Evolutionary conservation across 2,888 invertebrate species (phyloP).

Genomic region (Apodemia duryi): DNA sequence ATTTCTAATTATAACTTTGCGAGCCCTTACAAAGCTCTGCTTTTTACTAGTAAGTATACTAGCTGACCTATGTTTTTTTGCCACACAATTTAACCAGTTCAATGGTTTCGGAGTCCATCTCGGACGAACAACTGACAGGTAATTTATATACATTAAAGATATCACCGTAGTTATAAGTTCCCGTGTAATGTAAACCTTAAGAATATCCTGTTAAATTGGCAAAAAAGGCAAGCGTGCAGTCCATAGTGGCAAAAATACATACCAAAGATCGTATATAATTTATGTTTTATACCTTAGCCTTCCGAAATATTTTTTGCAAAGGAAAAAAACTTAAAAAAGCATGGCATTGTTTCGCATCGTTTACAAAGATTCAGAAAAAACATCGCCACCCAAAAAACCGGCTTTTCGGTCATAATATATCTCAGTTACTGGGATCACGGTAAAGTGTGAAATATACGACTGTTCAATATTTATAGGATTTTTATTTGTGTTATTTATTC

Average conservation of each 20-base stretch:
- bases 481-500: constrained; percentile 77
- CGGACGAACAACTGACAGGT: too few species aligned
- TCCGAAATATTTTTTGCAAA: constrained; percentile 38
- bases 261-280: constrained; percentile 38
- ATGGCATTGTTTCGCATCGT: constrained; percentile 58
- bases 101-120: too few species aligned
- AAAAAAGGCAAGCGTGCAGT: constrained; percentile 8
- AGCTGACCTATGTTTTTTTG: too few species aligned
- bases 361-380: constrained; percentile 67
- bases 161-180: too few species aligned
- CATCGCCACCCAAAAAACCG: constrained; percentile 51
- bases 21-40: too few species aligned
- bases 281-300: constrained; percentile 38
- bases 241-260: constrained; percentile 15
- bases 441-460: constrained; percentile 75
- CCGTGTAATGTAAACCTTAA: too few species aligned
- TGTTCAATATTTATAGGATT: constrained; percentile 74
- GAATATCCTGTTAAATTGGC: constrained; percentile 1
- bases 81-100: too few species aligned
- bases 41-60: too few species aligned
- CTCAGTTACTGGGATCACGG: constrained; percentile 57
- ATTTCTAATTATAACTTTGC: too few species aligned
- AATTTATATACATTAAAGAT: too few species aligned
- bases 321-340: constrained; percentile 46
- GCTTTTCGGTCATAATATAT: constrained; percentile 68